phyloP scores from a whole-genome alignment of 2,113 vertebrate species.

The Silurus asotus region DNA sequence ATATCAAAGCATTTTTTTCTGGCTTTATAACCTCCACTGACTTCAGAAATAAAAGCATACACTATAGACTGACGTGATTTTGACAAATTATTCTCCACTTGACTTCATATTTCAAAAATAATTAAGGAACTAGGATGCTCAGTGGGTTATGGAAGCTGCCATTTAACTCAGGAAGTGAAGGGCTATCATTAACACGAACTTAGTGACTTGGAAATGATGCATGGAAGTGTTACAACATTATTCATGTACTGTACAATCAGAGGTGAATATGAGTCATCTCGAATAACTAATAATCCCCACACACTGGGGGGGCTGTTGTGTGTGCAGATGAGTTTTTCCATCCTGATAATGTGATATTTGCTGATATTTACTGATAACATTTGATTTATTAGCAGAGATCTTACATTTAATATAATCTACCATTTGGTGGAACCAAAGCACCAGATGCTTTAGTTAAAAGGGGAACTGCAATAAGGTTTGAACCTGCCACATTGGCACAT shows the following conservation, averaged over 20 bases:
- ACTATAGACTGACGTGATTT: background rate
- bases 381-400: background rate
- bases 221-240: background rate
- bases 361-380: background rate
- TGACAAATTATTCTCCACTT: constrained; percentile 3
- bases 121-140: background rate
- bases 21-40: background rate
- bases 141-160: background rate
- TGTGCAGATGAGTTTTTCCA: background rate
- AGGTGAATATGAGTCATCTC: constrained; percentile 5
- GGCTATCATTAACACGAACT: constrained; percentile 15
- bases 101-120: constrained; percentile 8
- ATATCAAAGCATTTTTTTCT: background rate
- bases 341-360: background rate
- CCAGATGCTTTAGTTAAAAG: background rate
- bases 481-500: background rate
- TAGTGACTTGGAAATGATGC: background rate
- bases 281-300: background rate
- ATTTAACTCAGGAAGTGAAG: constrained; percentile 6
- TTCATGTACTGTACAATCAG: background rate
- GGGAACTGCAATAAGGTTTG: background rate
- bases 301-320: background rate
- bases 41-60: background rate
- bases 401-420: background rate
- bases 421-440: background rate